Evolutionary conservation across 2,888 invertebrate genomes (phyloP).

Genomic region (Drosophila pseudotalamancana): DNA sequence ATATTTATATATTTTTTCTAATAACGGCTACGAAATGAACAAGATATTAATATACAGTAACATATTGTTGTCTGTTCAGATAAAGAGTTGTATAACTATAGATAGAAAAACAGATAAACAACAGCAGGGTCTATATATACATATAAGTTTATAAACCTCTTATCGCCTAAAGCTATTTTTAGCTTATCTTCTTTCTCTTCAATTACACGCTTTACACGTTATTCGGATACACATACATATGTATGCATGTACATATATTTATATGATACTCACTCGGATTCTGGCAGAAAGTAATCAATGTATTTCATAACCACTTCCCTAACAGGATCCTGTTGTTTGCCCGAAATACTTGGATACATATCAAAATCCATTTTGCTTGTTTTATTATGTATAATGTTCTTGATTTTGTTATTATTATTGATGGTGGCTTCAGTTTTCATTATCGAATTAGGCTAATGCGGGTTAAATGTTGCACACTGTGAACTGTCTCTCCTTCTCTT

Average conservation of each 20-base stretch:
- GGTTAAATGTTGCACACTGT: constrained; percentile 19
- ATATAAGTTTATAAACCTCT: background rate
- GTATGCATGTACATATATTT: background rate
- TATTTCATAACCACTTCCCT: constrained; percentile 89
- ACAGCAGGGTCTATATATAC: background rate
- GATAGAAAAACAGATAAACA: constrained; percentile 8
- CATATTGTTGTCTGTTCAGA: background rate
- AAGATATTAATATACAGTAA: background rate
- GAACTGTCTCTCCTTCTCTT: background rate
- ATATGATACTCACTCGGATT: constrained; percentile 86
- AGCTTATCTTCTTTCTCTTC: constrained; percentile 7
- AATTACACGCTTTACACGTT: background rate
- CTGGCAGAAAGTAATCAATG: constrained; percentile 89
- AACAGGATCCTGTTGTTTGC: constrained; percentile 87
- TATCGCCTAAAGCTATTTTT: constrained; percentile 8
- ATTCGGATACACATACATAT: background rate
- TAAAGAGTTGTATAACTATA: background rate
- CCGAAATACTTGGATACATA: constrained; percentile 86
- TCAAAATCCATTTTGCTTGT: constrained; percentile 85
- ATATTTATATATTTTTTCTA: background rate
- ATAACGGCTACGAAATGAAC: background rate
- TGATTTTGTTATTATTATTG: constrained; percentile 59
- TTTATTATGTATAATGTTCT: constrained; percentile 84
- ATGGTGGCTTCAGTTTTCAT: constrained; percentile 81
- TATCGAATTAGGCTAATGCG: constrained; percentile 50